phyloP scores from a whole-genome alignment of 2,888 invertebrate species.

The Diaphora mendica region DNA sequence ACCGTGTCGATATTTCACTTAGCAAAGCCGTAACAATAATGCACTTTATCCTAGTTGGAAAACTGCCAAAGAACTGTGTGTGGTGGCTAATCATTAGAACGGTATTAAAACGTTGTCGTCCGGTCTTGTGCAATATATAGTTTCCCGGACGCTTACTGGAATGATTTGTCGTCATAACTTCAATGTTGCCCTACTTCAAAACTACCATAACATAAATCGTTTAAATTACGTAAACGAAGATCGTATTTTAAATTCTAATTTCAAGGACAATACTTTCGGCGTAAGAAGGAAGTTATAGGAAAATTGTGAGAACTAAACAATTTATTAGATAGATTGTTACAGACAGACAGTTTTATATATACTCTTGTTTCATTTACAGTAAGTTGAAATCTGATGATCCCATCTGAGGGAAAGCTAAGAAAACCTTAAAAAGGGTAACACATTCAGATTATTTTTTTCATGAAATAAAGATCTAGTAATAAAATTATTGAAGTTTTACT shows the following conservation, averaged over 20 bases:
- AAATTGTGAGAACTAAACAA: background rate
- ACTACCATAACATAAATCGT: background rate
- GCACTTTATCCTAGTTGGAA: constrained; percentile 70
- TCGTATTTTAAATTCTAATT: background rate
- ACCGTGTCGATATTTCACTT: constrained; percentile 57
- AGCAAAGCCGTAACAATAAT: constrained; percentile 61
- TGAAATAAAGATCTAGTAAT: too few species aligned
- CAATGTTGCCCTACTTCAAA: constrained; percentile 1
- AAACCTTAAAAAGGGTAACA: too few species aligned
- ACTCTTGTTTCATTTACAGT: too few species aligned
- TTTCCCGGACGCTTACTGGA: constrained; percentile 35
- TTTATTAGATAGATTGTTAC: too few species aligned
- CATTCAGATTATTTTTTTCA: too few species aligned
- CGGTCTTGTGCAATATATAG: constrained; percentile 34
- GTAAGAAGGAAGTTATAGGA: background rate
- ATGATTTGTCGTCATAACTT: constrained; percentile 8
- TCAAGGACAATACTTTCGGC: background rate
- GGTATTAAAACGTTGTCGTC: constrained; percentile 50
- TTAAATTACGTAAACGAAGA: background rate
- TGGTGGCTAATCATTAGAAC: constrained; percentile 47
- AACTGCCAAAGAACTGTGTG: constrained; percentile 58
- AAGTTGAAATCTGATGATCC: too few species aligned
- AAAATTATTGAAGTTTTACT: too few species aligned
- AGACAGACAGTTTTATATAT: too few species aligned
- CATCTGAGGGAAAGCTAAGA: too few species aligned